Percentiles rank a stretch among this genome's conserved stretches.
Evolutionary conservation across 2,113 vertebrate genomes (phyloP).

Genomic region (Chinchilla lanigera): DNA sequence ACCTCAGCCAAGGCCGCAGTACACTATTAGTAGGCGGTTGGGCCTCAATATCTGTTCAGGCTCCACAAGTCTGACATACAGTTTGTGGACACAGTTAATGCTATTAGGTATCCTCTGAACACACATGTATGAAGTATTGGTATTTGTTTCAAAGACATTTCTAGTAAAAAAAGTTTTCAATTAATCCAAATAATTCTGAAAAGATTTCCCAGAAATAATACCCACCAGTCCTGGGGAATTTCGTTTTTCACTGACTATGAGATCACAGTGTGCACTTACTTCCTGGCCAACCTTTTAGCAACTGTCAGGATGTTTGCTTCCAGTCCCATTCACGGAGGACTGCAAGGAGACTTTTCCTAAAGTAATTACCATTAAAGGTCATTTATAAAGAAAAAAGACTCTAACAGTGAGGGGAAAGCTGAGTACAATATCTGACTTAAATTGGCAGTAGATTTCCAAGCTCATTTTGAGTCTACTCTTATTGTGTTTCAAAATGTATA

Average conservation of each 20-base stretch:
- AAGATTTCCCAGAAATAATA: background rate
- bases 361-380: slow-evolving; percentile 76
- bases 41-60: slow-evolving; percentile 83
- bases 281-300: slow-evolving; percentile 66
- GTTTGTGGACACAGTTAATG: slow-evolving; percentile 87
- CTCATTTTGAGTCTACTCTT: slow-evolving; percentile 65
- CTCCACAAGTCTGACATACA: slow-evolving; percentile 89
- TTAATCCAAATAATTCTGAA: background rate
- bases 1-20: slow-evolving; percentile 94
- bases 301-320: slow-evolving; percentile 62
- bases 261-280: slow-evolving; percentile 70
- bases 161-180: slow-evolving; percentile 13
- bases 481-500: slow-evolving; percentile 73
- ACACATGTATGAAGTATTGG: slow-evolving; percentile 4
- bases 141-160: slow-evolving; percentile 58
- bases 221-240: background rate
- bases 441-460: slow-evolving; percentile 73
- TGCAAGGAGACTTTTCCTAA: slow-evolving; percentile 70
- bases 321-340: slow-evolving; percentile 69
- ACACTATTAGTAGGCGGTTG: slow-evolving; percentile 70
- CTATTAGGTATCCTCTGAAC: background rate
- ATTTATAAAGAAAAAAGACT: slow-evolving; percentile 75
- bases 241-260: slow-evolving; percentile 39
- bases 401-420: slow-evolving; percentile 62
- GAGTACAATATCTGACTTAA: slow-evolving; percentile 76